phyloP scores from a whole-genome alignment of 2,888 invertebrate genomes.

The Neria commutata region DNA sequence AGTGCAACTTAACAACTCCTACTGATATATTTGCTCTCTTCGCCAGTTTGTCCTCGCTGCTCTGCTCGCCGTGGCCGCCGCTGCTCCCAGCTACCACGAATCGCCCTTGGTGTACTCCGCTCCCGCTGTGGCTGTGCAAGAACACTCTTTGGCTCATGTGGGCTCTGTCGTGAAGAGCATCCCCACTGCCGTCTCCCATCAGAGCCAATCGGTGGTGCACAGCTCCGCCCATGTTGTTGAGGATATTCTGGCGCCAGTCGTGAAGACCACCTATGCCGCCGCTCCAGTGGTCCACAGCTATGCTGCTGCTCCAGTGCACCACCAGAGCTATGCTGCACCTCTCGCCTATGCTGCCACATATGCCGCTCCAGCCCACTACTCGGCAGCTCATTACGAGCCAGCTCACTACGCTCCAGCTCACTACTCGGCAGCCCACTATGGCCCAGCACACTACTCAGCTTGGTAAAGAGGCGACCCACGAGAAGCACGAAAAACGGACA shows the following conservation, averaged over 20 bases:
- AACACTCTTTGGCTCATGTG: slow-evolving; percentile 46
- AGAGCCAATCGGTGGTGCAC: slow-evolving; percentile 63
- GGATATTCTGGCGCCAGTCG: slow-evolving; percentile 41
- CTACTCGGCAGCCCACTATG: slow-evolving; percentile 18
- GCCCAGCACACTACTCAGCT: slow-evolving; percentile 33
- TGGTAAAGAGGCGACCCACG: slow-evolving; percentile 38
- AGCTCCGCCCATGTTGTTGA: slow-evolving; percentile 47
- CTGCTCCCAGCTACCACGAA: slow-evolving; percentile 49
- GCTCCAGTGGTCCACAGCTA: slow-evolving; percentile 26
- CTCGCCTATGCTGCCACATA: slow-evolving; percentile 18
- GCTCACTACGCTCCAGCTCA: slow-evolving; percentile 7
- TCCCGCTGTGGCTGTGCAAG: slow-evolving; percentile 46
- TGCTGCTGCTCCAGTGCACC: slow-evolving; percentile 27
- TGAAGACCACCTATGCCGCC: slow-evolving; percentile 28
- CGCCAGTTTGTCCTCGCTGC: slow-evolving; percentile 56
- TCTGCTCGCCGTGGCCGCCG: slow-evolving; percentile 55
- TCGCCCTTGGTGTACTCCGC: slow-evolving; percentile 37
- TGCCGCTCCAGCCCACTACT: slow-evolving; percentile 28
- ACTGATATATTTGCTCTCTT: not conserved
- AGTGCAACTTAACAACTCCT: not conserved
- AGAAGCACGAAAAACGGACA: slow-evolving; percentile 30
- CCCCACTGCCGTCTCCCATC: slow-evolving; percentile 65
- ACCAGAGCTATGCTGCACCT: slow-evolving; percentile 15
- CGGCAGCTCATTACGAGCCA: too few species aligned
- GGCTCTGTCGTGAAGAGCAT: slow-evolving; percentile 53